These are phyloP conservation scores for Helarctos malayanus DNA, from an alignment of 2,797 vertebrate genomes.

Conservation along the genomic window DNA sequence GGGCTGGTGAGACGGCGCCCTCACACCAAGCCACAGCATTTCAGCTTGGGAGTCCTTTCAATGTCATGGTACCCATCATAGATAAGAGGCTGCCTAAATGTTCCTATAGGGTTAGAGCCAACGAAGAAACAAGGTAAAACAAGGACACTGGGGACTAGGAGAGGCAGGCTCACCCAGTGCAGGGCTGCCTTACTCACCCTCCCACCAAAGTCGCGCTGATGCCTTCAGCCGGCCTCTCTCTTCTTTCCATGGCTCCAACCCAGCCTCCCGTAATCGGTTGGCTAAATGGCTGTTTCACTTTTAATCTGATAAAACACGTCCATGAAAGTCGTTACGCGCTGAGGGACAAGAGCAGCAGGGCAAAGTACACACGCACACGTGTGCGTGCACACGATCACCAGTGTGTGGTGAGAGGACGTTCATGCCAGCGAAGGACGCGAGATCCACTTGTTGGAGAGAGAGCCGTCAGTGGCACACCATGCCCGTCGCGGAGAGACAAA, in stretches of 20 bases:
- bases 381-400: fast-evolving
- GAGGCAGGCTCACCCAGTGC: not conserved
- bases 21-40: fast-evolving
- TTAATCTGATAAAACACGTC: constrained; percentile 64
- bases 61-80: not conserved
- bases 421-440: not conserved
- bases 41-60: not conserved
- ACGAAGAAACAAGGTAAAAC: not conserved
- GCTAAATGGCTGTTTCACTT: constrained; percentile 58
- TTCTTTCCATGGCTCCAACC: not conserved
- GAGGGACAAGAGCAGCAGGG: constrained; percentile 41
- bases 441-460: not conserved
- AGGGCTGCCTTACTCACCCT: not conserved
- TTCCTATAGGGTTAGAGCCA: not conserved
- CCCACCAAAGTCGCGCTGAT: not conserved
- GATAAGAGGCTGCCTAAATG: not conserved
- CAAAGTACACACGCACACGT: not conserved
- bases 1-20: no score
- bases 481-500: not conserved
- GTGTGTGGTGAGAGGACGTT: not conserved
- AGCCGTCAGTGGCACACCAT: not conserved
- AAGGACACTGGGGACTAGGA: not conserved
- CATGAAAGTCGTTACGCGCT: constrained; percentile 65
- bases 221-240: constrained; percentile 47
- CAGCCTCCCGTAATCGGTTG: not conserved